phyloP scores from a whole-genome alignment of 2,888 invertebrate genomes.

The Frankliniella intonsa region DNA sequence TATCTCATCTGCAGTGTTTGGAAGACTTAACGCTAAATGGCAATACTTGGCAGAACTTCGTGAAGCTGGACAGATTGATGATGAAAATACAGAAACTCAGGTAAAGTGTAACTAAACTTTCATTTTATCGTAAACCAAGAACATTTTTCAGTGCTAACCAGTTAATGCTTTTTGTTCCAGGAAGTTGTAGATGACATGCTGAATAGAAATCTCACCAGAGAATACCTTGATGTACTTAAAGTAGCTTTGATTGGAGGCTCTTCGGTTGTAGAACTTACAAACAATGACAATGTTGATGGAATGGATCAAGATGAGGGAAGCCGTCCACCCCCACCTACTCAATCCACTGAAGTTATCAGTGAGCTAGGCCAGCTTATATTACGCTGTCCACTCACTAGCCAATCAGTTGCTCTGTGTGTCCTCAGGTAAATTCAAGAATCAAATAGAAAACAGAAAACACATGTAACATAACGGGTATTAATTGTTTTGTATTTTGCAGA shows the following conservation, averaged over 20 bases:
- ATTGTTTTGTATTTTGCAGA: constrained; percentile 43
- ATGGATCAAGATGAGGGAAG: constrained; percentile 34
- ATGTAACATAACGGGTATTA: constrained; percentile 6
- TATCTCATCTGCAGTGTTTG: constrained; percentile 45
- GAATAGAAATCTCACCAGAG: constrained; percentile 77
- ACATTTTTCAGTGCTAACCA: neutral
- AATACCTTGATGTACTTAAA: constrained; percentile 79
- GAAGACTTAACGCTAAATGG: constrained; percentile 70
- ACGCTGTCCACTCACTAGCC: constrained; percentile 59
- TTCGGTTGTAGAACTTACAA: constrained; percentile 32
- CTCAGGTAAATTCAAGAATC: constrained; percentile 47
- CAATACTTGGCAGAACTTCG: constrained; percentile 70
- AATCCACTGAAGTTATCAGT: constrained; percentile 69
- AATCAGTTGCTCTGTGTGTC: constrained; percentile 60
- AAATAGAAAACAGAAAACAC: neutral
- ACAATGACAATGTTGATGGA: constrained; percentile 29
- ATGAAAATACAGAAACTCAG: constrained; percentile 70
- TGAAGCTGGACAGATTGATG: constrained; percentile 70
- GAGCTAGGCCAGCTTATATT: constrained; percentile 74
- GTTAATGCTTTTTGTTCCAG: constrained; percentile 36
- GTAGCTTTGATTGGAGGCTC: constrained; percentile 54
- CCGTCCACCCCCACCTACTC: constrained; percentile 41
- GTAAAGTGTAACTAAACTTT: constrained; percentile 33
- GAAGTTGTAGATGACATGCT: constrained; percentile 83
- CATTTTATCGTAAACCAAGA: constrained; percentile 20